Base-by-base conservation (phyloP, 2,113 vertebrate genomes). In the Fulmarus glacialis region DNA sequence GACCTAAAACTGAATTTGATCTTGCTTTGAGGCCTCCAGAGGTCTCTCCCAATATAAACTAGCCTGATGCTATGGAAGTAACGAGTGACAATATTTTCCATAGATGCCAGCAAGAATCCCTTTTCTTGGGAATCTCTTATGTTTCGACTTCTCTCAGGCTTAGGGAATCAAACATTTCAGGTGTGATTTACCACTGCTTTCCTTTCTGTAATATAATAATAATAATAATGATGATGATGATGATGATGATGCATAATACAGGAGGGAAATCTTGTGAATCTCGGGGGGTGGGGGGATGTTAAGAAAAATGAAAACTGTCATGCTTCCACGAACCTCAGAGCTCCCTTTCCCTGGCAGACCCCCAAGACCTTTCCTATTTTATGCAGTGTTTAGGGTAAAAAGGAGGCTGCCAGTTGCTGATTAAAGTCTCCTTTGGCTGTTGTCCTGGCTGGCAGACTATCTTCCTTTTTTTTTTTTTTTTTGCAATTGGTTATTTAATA, bases 401-500 rank as follows among this genome's bases (percentile, higher is more conserved):
- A 62, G n/a, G 53, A 79, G 56, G 72, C 70, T 97, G 87, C 73
- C 1, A 42, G 84, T 62, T 96, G 52, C 66, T 87, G 92, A 87
- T 96, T 90, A 85, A 94, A 89, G 70, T 60, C 62, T 97, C 95
- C 84, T 82, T 91, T 95, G 93, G 78, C 70, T 94, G 78, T 87
- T 95, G 74, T 97, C 87, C 84, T 93, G 82, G 52, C 74, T 95
- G 84, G 70, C 77, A 91, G 64, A 71, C 77, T 79, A 56, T 36
- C 20, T 77, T 36, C 23, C 7, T 36, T 68, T 55, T 71, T 40
- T 79, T 68, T 40, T 40, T 40, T 40, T 82, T 63, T 82, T 63
- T 32, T 8, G 23, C 42, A 90, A 34, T 45, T 58, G 13, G 53
- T 85, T 95, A 92, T 93, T 94, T 96, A 88, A 97, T 90, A 82